phyloP scores from a whole-genome alignment of 1,140 invertebrate genomes.

The Zophobas morio region DNA sequence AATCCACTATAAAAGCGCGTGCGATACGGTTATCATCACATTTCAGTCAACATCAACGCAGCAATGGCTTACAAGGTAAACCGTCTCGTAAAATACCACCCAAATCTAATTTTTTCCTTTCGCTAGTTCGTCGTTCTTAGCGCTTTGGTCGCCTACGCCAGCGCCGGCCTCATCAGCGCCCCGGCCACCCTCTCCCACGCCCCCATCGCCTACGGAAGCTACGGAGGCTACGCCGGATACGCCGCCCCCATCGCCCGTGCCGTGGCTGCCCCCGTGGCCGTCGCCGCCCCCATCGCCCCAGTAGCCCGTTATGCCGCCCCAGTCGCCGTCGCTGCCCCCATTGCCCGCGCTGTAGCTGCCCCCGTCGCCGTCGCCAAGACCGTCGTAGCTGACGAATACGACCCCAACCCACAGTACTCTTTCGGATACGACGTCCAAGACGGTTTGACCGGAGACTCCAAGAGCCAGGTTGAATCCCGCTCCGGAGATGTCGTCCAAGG shows the following conservation, averaged over 20 bases:
- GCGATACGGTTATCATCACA: constrained; percentile 30
- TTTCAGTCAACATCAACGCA: constrained; percentile 29
- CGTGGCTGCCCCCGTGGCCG: constrained; percentile 8
- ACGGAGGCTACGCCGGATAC: background rate
- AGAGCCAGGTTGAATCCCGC: constrained; percentile 63
- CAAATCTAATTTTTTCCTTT: constrained; percentile 35
- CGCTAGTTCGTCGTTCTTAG: constrained; percentile 39
- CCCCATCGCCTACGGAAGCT: constrained; percentile 45
- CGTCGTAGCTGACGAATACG: constrained; percentile 52
- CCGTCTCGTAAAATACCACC: background rate
- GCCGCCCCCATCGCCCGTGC: constrained; percentile 54
- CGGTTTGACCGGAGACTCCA: constrained; percentile 67
- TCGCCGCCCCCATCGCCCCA: constrained; percentile 33
- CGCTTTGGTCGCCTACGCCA: constrained; percentile 57
- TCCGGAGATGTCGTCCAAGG: constrained; percentile 48
- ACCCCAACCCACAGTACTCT: constrained; percentile 71
- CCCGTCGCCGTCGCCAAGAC: constrained; percentile 59
- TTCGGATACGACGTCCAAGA: constrained; percentile 70
- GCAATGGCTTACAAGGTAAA: constrained; percentile 51
- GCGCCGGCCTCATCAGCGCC: constrained; percentile 56
- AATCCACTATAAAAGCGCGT: constrained; percentile 38
- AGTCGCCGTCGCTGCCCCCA: background rate
- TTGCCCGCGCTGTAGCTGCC: constrained; percentile 67
- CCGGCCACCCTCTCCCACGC: constrained; percentile 54
- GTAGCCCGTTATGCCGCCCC: constrained; percentile 27